Base-by-base conservation (phyloP, 2,797 vertebrate species). In the Sitta carolinensis region DNA sequence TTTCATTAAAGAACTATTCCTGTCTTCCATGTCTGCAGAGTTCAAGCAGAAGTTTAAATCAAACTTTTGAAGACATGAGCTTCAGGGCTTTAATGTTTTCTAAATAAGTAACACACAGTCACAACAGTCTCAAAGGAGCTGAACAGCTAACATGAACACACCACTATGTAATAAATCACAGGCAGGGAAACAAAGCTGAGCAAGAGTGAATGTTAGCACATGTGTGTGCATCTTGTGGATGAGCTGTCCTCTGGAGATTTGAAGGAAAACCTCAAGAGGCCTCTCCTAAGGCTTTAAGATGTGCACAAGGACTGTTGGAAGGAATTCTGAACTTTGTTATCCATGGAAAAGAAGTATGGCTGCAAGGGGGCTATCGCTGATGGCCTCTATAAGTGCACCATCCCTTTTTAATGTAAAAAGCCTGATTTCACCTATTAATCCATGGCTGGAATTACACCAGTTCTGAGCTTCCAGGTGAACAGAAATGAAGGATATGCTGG, bases 151-250 rank as follows among this genome's bases (percentile, higher is more conserved):
- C 23, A 6, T 32, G 48, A 82, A 18, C 38, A 57, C 19, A 30
- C 12, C 17, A 7, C 67, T 32, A 1, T 6, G 25, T 57, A 36
- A 86, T 47, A 81, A 84, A 90, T 38, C 27, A 78, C 14, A 19
- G 38, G 26, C 58, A 48, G 89, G 29, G 42, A 94, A 88, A 66
- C 16, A 51, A 67, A 55, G 25, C 11, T 9, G 29, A 68, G 47
- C 9, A 4, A 40, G 59, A 5, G 0, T 50, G n/a, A 76, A n/a
- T 30, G 45, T 34, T 63, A 48, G 63, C 17, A 7, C 0, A 0
- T 13, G 27, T 3, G 7, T 42, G 51, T 11, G 10, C 51, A 11
- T 34, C 63, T 75, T 18, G 40, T 43, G 34, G 38, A 27, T 59
- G 29, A 75, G 38, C 14, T 74, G 34, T 67, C 25, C 22, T 50